Base-by-base conservation (phyloP, 1,140 invertebrate species). In the Leptinotarsa undecemlineata region DNA sequence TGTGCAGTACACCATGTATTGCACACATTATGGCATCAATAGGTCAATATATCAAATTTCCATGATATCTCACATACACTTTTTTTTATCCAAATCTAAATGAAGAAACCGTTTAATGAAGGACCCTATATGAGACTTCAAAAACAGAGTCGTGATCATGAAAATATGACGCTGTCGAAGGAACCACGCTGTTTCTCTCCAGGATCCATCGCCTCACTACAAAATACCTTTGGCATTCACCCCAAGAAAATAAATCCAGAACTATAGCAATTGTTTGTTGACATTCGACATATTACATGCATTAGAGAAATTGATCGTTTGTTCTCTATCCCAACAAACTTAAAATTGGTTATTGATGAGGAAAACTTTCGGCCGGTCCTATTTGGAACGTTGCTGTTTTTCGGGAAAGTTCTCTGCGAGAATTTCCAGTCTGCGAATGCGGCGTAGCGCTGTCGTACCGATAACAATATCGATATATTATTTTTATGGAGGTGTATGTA, bases 281-380 rank as follows among this genome's bases (percentile, higher is more conserved):
- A 68, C 66, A 47, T 68, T 68, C 66, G 66, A 68, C 66, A 68
- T 68, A 68, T 68, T 68, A 68, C 66, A 68, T 68, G 42, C 66
- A 68, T 68, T 68, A 68, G 66, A 42, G 66, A 26, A 68, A 68
- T 68, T 68, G 66, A 68, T 68, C 66, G 66, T 68, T 68, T 15
- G 51, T 57, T 57, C 51, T 57, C 51, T 19, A 17, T 57, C 51
- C 17, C 42, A 68, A 42, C 66, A 17, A 68, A 68, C 66, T 68
- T 42, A 42, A 68, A 68, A 68, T 68, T 68, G 66, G 66, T 68
- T 68, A 68, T 68, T 68, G 66, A 68, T 68, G 66, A 47, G n/a
- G 42, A 13, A 47, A 68, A 68, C 15, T 68, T 68, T 68, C n/a
- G 23, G 42, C 66, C 42, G n/a, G 66, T 15, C 33, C 23, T 33